A percentile compares a stretch with the other conserved stretches of the same genome.
phyloP scores from a whole-genome alignment of 2,888 invertebrate genomes.

The Platypus cylindrus region DNA sequence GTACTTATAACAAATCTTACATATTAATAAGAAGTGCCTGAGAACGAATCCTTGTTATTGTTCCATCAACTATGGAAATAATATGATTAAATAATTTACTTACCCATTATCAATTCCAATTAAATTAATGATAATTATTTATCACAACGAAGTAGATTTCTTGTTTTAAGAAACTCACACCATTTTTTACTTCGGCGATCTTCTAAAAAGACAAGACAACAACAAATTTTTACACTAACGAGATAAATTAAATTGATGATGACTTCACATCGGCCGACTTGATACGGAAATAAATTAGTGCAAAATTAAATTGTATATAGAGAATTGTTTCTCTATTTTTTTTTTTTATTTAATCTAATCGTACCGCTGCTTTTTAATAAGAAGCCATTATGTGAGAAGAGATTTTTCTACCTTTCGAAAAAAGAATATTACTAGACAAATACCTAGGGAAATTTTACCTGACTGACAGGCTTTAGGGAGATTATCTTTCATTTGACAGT shows the following conservation, averaged over 20 bases:
- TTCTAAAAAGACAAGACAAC: no score
- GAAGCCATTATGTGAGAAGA: conserved; percentile 33
- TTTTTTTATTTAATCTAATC: no score
- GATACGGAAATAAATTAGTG: no score
- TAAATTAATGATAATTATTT: no score
- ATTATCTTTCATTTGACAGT: conserved; percentile 8
- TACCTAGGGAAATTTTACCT: conserved; percentile 15
- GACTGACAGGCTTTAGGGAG: conserved; percentile 13
- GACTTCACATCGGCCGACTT: no score
- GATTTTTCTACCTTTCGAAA: conserved; percentile 14
- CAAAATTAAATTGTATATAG: no score
- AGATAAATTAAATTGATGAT: no score
- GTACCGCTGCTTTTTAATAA: conserved; percentile 30
- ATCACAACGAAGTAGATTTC: conserved; percentile 3
- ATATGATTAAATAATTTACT: conserved; percentile 3
- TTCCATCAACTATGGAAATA: neutral
- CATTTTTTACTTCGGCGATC: conserved; percentile 6
- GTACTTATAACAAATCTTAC: conserved; percentile 6
- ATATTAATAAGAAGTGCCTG: conserved; percentile 9
- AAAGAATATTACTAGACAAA: conserved; percentile 10
- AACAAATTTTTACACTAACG: no score
- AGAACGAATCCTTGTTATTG: conserved; percentile 3
- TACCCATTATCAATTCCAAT: no score
- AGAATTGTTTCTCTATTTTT: no score
- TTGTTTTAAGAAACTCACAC: conserved; percentile 13